These are phyloP conservation scores for Ailurus styani DNA, from an alignment of 2,113 vertebrate species.

Conservation along the genomic window DNA sequence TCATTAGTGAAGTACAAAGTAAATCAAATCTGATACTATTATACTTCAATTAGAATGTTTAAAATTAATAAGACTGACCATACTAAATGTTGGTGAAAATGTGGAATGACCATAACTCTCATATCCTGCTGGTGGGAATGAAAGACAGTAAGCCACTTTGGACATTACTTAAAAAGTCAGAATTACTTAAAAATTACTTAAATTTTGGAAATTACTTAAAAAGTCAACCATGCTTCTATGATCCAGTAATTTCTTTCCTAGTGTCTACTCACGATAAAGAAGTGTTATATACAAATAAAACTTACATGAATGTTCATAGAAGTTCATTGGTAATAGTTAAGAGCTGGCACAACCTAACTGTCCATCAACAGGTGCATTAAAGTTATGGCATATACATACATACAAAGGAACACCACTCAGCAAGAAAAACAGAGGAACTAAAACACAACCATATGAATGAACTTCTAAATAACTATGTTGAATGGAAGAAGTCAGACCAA, in stretches of 20 bases:
- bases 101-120: background rate
- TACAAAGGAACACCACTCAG: background rate
- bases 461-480: background rate
- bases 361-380: background rate
- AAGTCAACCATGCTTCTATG: background rate
- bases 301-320: background rate
- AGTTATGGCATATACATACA: background rate
- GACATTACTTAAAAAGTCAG: background rate
- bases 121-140: background rate
- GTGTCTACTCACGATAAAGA: background rate
- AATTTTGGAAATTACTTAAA: background rate
- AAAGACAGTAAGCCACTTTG: background rate
- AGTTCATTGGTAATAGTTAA: background rate
- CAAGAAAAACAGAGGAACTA: background rate
- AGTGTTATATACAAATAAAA: background rate
- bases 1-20: background rate
- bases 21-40: background rate
- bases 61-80: background rate
- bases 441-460: background rate
- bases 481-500: background rate
- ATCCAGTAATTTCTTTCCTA: background rate
- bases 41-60: background rate
- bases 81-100: background rate
- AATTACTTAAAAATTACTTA: background rate
- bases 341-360: background rate